These are phyloP conservation scores for Psittacula cyanocephala DNA, from an alignment of 2,113 vertebrate species.

Conservation along the genomic window DNA sequence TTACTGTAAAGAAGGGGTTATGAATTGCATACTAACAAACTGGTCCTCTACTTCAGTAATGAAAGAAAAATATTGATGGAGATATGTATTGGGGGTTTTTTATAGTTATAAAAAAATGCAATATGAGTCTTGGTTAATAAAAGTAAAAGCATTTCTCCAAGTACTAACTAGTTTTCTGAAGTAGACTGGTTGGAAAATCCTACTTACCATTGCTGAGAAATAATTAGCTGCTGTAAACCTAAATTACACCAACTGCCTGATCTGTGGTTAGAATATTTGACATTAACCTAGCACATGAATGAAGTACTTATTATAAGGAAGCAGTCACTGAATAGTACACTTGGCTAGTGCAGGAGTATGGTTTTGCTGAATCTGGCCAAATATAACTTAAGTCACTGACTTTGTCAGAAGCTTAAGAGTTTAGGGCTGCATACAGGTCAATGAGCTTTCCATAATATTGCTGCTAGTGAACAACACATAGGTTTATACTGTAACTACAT, in stretches of 20 bases:
- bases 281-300: not conserved
- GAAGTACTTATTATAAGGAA: not conserved
- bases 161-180: not conserved
- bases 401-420: not conserved
- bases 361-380: conserved; percentile 2
- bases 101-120: not conserved
- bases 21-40: not conserved
- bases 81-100: not conserved
- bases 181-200: not conserved
- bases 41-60: not conserved
- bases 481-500: not conserved
- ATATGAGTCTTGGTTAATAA: not conserved
- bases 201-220: not conserved
- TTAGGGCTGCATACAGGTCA: not conserved
- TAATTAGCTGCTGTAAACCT: not conserved
- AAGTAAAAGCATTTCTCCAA: not conserved
- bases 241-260: not conserved
- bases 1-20: not conserved
- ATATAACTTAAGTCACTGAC: not conserved
- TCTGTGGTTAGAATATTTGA: not conserved
- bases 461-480: not conserved
- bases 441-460: not conserved
- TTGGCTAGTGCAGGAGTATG: not conserved
- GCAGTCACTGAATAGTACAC: not conserved
- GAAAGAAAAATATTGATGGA: not conserved